Evolutionary conservation across 2,797 vertebrate species (phyloP).

Genomic region (Trichosurus vulpecula): DNA sequence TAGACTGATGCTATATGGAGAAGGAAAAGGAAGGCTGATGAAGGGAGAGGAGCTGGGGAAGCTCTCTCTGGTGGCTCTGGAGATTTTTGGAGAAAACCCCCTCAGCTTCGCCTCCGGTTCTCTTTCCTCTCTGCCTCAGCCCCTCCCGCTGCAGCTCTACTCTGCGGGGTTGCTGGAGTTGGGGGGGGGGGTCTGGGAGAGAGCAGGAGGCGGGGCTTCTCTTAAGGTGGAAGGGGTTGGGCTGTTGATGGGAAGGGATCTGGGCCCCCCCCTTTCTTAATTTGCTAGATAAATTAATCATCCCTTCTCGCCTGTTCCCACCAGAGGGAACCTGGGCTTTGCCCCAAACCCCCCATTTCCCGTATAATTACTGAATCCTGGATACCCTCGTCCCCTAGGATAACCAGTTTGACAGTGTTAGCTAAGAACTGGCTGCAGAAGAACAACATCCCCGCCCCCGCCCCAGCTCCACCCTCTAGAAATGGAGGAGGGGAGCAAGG

Average conservation of each 20-base stretch:
- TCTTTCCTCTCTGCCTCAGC: constrained; percentile 66
- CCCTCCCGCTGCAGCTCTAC: constrained; percentile 73
- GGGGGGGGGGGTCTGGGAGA: constrained; percentile 60
- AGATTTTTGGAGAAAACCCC: constrained; percentile 36
- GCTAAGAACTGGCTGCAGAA: background rate
- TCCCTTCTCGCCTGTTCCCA: background rate
- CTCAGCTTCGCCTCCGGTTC: constrained; percentile 47
- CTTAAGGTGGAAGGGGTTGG: background rate
- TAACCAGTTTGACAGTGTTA: background rate
- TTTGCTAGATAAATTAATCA: background rate
- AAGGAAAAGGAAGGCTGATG: background rate
- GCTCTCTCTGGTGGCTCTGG: constrained; percentile 51
- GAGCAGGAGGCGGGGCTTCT: constrained; percentile 68
- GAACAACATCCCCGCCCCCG: background rate
- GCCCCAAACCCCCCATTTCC: background rate
- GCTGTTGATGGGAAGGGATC: background rate
- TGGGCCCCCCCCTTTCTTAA: background rate
- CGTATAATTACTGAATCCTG: background rate
- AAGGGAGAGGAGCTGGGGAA: constrained; percentile 12
- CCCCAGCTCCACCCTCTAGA: background rate
- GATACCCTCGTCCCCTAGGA: background rate
- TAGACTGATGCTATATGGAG: background rate
- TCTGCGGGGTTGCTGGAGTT: constrained; percentile 67
- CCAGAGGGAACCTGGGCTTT: background rate
- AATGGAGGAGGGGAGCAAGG: background rate